These are phyloP conservation scores for Solea senegalensis DNA, from an alignment of 2,113 vertebrate species.

Conservation along the genomic window DNA sequence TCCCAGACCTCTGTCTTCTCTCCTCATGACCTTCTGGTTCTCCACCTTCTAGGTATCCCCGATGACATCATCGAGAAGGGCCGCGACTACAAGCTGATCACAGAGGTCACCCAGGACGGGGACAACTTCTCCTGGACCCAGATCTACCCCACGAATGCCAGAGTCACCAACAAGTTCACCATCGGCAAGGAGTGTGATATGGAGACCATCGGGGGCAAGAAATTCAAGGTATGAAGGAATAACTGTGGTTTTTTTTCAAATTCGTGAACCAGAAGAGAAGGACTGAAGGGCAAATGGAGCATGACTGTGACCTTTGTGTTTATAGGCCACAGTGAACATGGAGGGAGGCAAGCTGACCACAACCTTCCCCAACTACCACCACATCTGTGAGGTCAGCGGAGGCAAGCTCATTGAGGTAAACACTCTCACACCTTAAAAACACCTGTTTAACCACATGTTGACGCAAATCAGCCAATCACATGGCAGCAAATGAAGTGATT, in stretches of 20 bases:
- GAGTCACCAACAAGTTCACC: conserved; percentile 87
- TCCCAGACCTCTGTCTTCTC: neutral
- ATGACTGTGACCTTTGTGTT: conserved; percentile 33
- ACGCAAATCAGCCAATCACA: too few relatives aligned
- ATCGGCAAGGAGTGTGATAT: conserved; percentile 88
- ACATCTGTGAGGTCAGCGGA: conserved; percentile 75
- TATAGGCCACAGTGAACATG: conserved; percentile 72
- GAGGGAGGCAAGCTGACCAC: conserved; percentile 69
- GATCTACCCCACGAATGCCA: conserved; percentile 83
- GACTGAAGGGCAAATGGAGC: conserved; percentile 32
- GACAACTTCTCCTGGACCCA: conserved; percentile 89
- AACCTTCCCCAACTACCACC: conserved; percentile 86
- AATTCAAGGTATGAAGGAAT: conserved; percentile 87
- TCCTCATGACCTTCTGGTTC: neutral
- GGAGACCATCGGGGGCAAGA: conserved; percentile 92
- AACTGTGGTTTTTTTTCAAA: neutral
- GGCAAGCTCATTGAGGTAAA: conserved; percentile 82
- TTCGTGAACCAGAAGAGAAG: neutral
- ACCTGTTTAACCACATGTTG: too few relatives aligned
- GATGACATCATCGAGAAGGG: conserved; percentile 85
- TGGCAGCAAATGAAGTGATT: too few relatives aligned
- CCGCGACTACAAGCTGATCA: conserved; percentile 86
- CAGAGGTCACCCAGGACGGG: conserved; percentile 88
- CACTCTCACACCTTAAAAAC: neutral
- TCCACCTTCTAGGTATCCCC: conserved; percentile 82